Base-by-base conservation (phyloP, 2,797 vertebrate species). In the Rhynchotus rufescens region DNA sequence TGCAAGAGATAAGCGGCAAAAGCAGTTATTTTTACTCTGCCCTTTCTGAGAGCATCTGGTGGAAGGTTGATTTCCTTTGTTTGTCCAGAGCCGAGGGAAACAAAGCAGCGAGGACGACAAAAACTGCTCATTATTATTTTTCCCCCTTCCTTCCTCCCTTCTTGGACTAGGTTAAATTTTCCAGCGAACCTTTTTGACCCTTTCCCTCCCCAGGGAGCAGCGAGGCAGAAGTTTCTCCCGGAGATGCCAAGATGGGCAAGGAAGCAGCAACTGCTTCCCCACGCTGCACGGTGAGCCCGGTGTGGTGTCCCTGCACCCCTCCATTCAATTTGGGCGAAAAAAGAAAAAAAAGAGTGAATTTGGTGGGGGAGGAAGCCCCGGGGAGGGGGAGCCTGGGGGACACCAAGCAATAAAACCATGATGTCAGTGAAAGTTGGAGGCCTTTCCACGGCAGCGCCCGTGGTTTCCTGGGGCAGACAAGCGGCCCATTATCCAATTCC, bases 391-490 rank as follows among this genome's bases (percentile, higher is more conserved):
- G 61, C 65, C 15, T 17, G 52, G 52, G 15, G 28, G 62, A 57
- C 22, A 42, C 73, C 3, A 38, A 93, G 91, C 88, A 94, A 96
- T 78, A 76, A 91, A 84, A 93, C 93, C 81, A 81, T 93, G 88
- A 96, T 92, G 91, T 78, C 93, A 93, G 94, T 96, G 93, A 95
- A 97, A 94, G 86, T 90, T 93, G 92, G 84, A 71, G 83, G 84
- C 82, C 77, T 94, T 75, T 68, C 54, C 4, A 80, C 89, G 47
- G 78, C 91, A 88, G 81, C 19, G 12, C 61, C 66, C 93, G 91
- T 93, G 88, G 94, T 96, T 95, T 86, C 92, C 95, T 94, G 93
- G 93, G 96, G 82, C 5, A 86, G 87, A 96, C 93, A 96, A 94
- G 95, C 80, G 57, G 90, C 20, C 91, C 95, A 92, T 97, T 94